These are phyloP conservation scores for Tanytarsus gracilentus DNA, from an alignment of 2,888 invertebrate genomes.

Conservation along the genomic window DNA sequence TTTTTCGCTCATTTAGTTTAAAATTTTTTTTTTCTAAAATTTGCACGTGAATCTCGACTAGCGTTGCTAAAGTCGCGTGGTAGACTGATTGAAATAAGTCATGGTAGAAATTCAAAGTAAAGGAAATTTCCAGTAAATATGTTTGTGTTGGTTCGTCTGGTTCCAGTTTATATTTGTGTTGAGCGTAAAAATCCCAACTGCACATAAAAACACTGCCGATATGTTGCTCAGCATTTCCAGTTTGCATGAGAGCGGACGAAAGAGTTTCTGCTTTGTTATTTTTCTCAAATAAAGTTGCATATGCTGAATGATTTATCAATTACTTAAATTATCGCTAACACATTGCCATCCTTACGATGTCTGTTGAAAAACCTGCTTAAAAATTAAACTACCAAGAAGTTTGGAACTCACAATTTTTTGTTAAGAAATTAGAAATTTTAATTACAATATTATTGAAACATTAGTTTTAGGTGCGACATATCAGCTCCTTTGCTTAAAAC, in stretches of 20 bases:
- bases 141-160: neutral
- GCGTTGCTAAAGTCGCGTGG: neutral
- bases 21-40: neutral
- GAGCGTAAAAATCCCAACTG: neutral
- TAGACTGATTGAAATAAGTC: neutral
- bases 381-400: too few species aligned
- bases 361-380: too few species aligned
- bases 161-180: neutral
- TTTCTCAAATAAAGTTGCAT: neutral
- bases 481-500: too few species aligned
- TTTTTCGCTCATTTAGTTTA: too few species aligned
- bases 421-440: too few species aligned
- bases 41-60: too few species aligned
- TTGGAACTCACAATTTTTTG: too few species aligned
- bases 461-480: too few species aligned
- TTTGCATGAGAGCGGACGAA: slow-evolving; percentile 1
- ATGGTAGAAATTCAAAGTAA: neutral
- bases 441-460: too few species aligned
- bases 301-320: too few species aligned
- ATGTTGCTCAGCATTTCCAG: neutral
- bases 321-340: neutral
- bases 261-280: neutral
- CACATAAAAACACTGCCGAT: neutral
- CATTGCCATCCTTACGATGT: neutral
- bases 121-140: neutral